Evolutionary conservation across 2,888 invertebrate species (phyloP).

Genomic region (Phorcus lineatus): DNA sequence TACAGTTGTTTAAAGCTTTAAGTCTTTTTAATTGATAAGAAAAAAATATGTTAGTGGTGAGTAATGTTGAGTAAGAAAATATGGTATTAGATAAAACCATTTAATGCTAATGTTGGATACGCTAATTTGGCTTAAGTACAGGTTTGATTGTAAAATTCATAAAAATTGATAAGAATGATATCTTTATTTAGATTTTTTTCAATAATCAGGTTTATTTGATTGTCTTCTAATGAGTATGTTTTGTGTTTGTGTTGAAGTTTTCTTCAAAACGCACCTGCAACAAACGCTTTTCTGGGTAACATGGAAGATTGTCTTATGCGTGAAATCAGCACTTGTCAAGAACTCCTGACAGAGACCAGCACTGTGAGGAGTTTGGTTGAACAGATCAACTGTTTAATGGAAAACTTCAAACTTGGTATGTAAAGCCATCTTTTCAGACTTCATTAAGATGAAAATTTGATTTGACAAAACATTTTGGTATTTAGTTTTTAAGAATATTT

Average conservation of each 20-base stretch:
- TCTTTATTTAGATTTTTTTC: background rate
- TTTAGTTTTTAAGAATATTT: too few species aligned
- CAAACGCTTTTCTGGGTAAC: background rate
- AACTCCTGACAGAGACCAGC: background rate
- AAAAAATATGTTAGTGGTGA: too few species aligned
- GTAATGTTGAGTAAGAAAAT: too few species aligned
- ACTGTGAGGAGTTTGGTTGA: constrained; percentile 39
- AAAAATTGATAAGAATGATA: too few species aligned
- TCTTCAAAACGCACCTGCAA: constrained; percentile 14
- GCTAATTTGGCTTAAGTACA: too few species aligned
- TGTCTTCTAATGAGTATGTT: background rate
- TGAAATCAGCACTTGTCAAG: background rate
- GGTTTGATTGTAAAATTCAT: too few species aligned
- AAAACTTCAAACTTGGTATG: constrained; percentile 63
- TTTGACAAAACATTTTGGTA: too few species aligned
- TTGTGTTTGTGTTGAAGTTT: constrained; percentile 28
- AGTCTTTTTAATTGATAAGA: background rate
- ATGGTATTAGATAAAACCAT: too few species aligned
- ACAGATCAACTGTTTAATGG: constrained; percentile 54
- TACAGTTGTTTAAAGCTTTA: constrained; percentile 23
- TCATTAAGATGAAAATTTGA: too few species aligned
- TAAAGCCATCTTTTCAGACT: too few species aligned
- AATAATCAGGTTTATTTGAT: background rate
- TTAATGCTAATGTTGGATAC: too few species aligned
- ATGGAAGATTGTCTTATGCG: background rate